Evolutionary conservation across 2,888 invertebrate genomes (phyloP), one percentile per base, ranked within the genome.

Genomic region (Drosophila multiciliata): DNA sequence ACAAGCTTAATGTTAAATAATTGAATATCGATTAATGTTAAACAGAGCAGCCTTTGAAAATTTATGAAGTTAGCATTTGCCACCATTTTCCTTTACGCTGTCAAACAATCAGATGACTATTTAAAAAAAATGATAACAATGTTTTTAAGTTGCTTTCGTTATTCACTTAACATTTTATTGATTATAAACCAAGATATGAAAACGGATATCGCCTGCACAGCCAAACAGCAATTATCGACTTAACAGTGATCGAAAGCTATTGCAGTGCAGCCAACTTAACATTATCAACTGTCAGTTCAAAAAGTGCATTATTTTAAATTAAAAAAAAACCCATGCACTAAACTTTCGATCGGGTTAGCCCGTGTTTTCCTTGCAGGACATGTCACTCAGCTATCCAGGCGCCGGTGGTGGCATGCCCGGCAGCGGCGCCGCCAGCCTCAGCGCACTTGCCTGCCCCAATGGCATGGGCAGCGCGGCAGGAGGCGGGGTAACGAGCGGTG

Each of bases 301-400:
- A 26, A 36, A 4, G 1, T n/a, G 29, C 38, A 20, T 9, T 11
- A 23, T 3, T 15, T 29, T 40, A 7, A 53, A 11, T 38, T 20
- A 15, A 23, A 45, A 26, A 1, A 7, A 20, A 35, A 33, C 58
- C 35, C 33, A 35, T 23, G 36, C 78, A 75, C 82, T 83, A 78
- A 79, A 78, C 78, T 78, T 40, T 50, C n/a, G 12, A 59, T 58
- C 77, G 86, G 75, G 90, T 89, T 92, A 92, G 94, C 94, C 92
- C 91, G 94, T 93, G 91, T 94, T 93, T 87, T 92, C 93, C 65
- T 94, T 95, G 75, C 95, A 96, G 95, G 96, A 96, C 85, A 78
- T 84, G 63, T 93, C 95, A 67, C 93, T 95, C 83, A 94, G 94
- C 81, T 95, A 95, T 92, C 94, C 94, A 48, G 94, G 94, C 71